Conservation (phyloP, 1,140 invertebrate genomes). For the Drosophila insularis region DNA sequence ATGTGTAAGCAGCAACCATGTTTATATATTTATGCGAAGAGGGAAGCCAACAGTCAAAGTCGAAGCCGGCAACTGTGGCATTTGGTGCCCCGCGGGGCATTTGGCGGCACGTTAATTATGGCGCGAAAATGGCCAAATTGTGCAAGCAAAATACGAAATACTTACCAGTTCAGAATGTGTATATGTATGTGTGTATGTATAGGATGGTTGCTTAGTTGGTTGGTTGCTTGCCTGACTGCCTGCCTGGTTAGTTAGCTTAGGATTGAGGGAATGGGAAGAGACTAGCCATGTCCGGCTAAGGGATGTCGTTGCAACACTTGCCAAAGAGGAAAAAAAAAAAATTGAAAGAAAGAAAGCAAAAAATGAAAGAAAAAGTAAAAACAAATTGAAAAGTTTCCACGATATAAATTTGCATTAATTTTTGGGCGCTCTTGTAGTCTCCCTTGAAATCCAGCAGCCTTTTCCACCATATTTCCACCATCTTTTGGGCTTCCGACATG, state of each 20-base stretch:
- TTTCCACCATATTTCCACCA: conserved; percentile 1
- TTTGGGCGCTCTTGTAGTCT: conserved; percentile 44
- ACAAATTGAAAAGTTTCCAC: conserved; percentile 75
- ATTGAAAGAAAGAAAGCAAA: conserved; percentile 14
- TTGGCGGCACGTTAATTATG: conserved; percentile 63
- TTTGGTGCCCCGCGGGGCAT: conserved; percentile 22
- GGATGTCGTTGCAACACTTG: conserved; percentile 33
- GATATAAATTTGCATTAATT: conserved; percentile 78
- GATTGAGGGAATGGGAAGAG: neutral
- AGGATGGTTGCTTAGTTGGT: no score
- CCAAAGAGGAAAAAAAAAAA: conserved; percentile 18
- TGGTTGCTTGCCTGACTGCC: no score
- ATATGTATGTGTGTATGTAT: no score
- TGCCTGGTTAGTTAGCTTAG: no score
- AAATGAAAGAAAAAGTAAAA: conserved; percentile 42
- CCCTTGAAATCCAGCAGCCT: neutral
- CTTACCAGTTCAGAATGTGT: conserved; percentile 28
- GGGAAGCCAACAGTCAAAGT: neutral
- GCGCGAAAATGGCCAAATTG: conserved; percentile 64
- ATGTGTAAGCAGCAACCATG: neutral
- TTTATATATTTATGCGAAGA: conserved; percentile 8
- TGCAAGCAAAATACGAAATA: conserved; percentile 59
- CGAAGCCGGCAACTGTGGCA: conserved; percentile 22
- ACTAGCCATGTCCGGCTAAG: conserved; percentile 31
- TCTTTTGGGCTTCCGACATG: neutral